phyloP scores from a whole-genome alignment of 37 sponge, comb jelly and placozoan genomes.

The Bolinopsis microptera region DNA sequence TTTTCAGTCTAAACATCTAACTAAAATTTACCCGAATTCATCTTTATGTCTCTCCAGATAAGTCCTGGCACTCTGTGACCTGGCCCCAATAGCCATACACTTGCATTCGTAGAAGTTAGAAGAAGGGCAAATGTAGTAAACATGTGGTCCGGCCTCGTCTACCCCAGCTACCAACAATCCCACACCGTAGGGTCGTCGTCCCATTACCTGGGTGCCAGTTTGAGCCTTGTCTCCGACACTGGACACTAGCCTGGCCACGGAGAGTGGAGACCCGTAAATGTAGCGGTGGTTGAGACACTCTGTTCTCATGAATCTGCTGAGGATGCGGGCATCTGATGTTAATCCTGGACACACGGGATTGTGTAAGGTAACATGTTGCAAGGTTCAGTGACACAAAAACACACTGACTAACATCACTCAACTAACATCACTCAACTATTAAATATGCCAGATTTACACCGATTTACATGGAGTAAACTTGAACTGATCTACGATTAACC shows the following conservation, averaged over 20 bases:
- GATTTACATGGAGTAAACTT: too few relatives aligned
- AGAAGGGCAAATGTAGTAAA: constrained; percentile 95
- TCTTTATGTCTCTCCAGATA: constrained; percentile 91
- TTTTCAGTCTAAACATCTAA: not conserved
- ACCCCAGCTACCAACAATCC: constrained; percentile 96
- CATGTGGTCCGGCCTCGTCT: constrained; percentile 93
- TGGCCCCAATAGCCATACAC: constrained; percentile 98
- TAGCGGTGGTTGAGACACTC: constrained; percentile 91
- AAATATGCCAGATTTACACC: too few relatives aligned
- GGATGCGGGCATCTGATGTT: constrained; percentile 32
- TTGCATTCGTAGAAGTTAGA: constrained; percentile 96
- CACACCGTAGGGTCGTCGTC: constrained; percentile 93
- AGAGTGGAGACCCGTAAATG: constrained; percentile 73
- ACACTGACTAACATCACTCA: too few relatives aligned
- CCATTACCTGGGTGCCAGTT: constrained; percentile 68
- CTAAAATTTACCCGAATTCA: constrained; percentile 71
- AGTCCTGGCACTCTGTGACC: constrained; percentile 95
- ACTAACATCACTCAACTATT: too few relatives aligned
- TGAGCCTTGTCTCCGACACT: constrained; percentile 82
- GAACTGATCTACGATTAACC: too few relatives aligned
- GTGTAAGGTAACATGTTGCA: not conserved
- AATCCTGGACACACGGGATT: not conserved
- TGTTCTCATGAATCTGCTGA: constrained; percentile 94
- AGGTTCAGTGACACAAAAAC: not conserved
- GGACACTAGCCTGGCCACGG: constrained; percentile 84